Conservation (phyloP, 2,113 vertebrate genomes). For the Fulica atra region DNA sequence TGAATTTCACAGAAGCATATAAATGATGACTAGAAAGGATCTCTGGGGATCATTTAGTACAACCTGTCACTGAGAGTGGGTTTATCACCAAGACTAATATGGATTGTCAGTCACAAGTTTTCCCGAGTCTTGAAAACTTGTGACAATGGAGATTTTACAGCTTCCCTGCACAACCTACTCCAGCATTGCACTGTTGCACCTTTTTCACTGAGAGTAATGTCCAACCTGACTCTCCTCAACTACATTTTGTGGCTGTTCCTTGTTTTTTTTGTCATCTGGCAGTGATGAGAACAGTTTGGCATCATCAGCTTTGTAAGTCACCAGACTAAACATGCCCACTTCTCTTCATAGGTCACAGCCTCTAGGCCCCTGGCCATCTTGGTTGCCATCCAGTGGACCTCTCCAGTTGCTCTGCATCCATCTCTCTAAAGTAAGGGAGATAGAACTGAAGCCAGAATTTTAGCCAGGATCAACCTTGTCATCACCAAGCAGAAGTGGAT, state of each 20-base stretch:
- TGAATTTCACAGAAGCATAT: not conserved
- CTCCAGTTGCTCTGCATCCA: not conserved
- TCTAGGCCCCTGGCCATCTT: not conserved
- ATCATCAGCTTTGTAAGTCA: not conserved
- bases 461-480: not conserved
- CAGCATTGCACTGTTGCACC: not conserved
- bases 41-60: not conserved
- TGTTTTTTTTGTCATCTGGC: not conserved
- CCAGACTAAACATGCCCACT: not conserved
- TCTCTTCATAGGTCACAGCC: not conserved
- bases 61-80: not conserved
- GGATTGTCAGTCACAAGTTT: fast-evolving
- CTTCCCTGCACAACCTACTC: not conserved
- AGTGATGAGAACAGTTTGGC: not conserved
- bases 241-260: not conserved
- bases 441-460: not conserved
- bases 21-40: not conserved
- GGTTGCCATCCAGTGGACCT: not conserved
- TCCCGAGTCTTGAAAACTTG: not conserved
- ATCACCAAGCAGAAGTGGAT: not conserved
- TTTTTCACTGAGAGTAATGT: not conserved
- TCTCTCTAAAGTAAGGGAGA: not conserved
- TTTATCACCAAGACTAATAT: not conserved
- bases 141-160: not conserved
- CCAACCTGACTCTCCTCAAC: not conserved